Evolutionary conservation across 2,888 invertebrate species (phyloP), one percentile per base, ranked within the genome.

Genomic region (Bruchidius siliquastri): DNA sequence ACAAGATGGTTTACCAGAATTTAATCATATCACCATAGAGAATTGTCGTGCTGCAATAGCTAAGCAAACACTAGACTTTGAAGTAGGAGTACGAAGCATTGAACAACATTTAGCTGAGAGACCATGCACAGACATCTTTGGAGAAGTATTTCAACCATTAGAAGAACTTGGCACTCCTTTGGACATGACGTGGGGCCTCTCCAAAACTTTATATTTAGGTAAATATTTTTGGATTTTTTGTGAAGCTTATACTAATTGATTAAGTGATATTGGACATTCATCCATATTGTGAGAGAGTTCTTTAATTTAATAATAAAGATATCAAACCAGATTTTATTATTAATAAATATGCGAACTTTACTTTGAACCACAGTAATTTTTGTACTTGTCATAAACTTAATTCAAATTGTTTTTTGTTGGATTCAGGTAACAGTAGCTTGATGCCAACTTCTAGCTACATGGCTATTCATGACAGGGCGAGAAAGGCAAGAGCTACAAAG

Each of bases 41-140:
- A 94, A 94, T 86, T 96, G 96, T 84, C 89, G 95, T 75, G 93
- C 93, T 0, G 93, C 95, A 4, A 92, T 97, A 79, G 95, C 94
- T 32, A 94, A 93, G 84, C 92, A 95, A 81, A 91, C 94, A 0
- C 87, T 94, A 49, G 93, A 94, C 74, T 94, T 94, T 82, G 97
- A 97, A 86, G 91, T 92, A 80, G 90, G 91, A 20, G 90, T 96
- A 0, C 89, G 90, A 82, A 88, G 90, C 67, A 86, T 96, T 71
- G 96, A 94, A 83, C 87, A 89, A 72, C 85, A 87, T 66, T 81
- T 92, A 22, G 82, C 86, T 81, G 84, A 80, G 21, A 76, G 83
- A 20, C 83, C 88, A 69, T 87, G 89, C 72, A 88, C 88, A 79
- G 90, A 93, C 85, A 88, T 92, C 70, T 92, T 95, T 84, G 86